A percentile compares a stretch with the other conserved stretches of the same genome.
Evolutionary conservation across 1,140 invertebrate species (phyloP).

Genomic region (Diprion similis): DNA sequence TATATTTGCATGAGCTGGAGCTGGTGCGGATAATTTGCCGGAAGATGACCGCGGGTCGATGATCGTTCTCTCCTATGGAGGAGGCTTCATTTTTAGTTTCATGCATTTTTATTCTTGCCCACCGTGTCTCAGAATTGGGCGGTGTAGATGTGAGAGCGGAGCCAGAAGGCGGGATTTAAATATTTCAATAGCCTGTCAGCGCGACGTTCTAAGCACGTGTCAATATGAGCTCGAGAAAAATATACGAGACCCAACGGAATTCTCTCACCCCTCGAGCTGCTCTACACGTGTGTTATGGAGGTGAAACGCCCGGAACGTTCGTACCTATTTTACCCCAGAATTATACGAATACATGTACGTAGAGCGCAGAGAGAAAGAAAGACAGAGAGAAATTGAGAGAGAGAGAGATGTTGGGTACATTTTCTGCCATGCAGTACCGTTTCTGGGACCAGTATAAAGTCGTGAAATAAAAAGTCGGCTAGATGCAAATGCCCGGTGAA

Average conservation of each 20-base stretch:
- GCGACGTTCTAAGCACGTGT: slow-evolving; percentile 32
- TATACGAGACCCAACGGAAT: slow-evolving; percentile 31
- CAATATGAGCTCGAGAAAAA: slow-evolving; percentile 31
- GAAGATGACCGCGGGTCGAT: no score
- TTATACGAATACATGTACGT: no score
- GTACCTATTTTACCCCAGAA: no score
- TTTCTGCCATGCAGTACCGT: neutral
- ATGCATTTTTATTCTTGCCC: no score
- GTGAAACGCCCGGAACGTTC: no score
- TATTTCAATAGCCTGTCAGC: slow-evolving; percentile 28
- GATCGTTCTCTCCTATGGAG: no score
- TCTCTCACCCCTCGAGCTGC: slow-evolving; percentile 3
- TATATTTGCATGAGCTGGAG: neutral
- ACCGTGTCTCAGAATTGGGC: no score
- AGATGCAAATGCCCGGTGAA: slow-evolving; percentile 38
- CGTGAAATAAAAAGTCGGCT: slow-evolving; percentile 38
- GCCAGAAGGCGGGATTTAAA: slow-evolving; percentile 18
- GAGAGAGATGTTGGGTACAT: neutral
- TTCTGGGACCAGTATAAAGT: slow-evolving; percentile 18
- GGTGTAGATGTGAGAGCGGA: neutral
- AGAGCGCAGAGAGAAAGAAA: no score
- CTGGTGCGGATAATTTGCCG: no score
- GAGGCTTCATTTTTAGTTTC: no score
- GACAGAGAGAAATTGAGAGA: neutral
- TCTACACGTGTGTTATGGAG: slow-evolving; percentile 22